These are phyloP conservation scores for Hemitrygon akajei DNA, from an alignment of 2,797 vertebrate species.

Conservation along the genomic window DNA sequence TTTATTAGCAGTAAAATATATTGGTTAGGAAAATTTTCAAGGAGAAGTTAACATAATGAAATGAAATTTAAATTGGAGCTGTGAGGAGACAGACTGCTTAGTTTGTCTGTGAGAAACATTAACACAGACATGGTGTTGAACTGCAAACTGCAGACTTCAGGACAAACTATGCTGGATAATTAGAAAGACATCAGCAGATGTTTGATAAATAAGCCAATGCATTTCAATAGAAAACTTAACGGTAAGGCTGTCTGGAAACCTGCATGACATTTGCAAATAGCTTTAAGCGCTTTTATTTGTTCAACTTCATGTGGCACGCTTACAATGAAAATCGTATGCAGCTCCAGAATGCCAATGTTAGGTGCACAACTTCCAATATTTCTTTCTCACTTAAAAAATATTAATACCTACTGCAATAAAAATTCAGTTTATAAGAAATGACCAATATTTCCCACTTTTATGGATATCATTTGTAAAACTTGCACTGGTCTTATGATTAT, in stretches of 20 bases:
- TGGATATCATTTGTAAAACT: neutral
- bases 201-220: neutral
- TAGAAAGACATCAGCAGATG: conserved; percentile 1
- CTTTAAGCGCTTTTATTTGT: neutral
- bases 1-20: neutral
- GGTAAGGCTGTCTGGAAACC: neutral
- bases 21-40: neutral
- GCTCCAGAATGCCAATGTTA: neutral
- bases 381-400: neutral
- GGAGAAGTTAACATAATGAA: neutral
- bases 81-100: neutral
- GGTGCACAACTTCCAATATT: neutral
- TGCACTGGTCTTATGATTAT: neutral
- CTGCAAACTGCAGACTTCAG: neutral
- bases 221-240: neutral
- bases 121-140: neutral
- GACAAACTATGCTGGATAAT: neutral
- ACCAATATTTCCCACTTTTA: neutral
- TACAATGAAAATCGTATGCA: neutral
- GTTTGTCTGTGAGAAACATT: neutral
- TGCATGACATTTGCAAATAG: neutral
- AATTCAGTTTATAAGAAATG: no score
- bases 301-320: neutral
- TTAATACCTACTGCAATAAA: neutral
- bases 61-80: neutral